A percentile compares a stretch with the other conserved stretches of the same genome.
Evolutionary conservation across 2,888 invertebrate genomes (phyloP).

Genomic region (Spodoptera picta): DNA sequence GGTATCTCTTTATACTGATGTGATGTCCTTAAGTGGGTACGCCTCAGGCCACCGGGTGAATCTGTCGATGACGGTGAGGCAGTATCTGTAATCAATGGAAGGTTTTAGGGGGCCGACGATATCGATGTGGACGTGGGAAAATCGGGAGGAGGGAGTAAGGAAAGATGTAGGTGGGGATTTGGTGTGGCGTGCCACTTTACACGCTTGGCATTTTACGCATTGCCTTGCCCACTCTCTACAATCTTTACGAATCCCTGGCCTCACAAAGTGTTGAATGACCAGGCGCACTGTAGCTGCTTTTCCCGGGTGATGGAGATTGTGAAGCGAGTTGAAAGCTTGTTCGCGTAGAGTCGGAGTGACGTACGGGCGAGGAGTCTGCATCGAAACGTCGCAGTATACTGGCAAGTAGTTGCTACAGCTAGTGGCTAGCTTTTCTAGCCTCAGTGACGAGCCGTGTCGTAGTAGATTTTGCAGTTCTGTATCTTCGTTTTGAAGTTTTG

Average conservation of each 20-base stretch:
- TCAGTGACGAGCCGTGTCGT: not conserved
- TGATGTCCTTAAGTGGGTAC: not conserved
- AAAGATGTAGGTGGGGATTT: not conserved
- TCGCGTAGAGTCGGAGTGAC: not conserved
- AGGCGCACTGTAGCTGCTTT: conserved; percentile 1
- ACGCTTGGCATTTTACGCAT: not conserved
- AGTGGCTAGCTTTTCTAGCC: not conserved
- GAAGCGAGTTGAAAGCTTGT: not conserved
- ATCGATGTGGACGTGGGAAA: not conserved
- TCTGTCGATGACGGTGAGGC: conserved; percentile 8
- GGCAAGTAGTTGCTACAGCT: not conserved
- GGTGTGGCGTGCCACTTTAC: not conserved
- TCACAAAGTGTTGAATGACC: not conserved
- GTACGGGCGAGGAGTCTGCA: not conserved
- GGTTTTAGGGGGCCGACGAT: not conserved
- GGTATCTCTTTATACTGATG: too few species aligned
- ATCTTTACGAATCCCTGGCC: too few species aligned
- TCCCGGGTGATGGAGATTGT: not conserved
- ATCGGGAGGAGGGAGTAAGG: not conserved
- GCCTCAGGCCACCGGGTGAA: conserved; percentile 13
- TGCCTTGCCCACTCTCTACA: conserved; percentile 1
- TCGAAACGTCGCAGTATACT: conserved; percentile 1
- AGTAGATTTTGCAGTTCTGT: conserved; percentile 5
- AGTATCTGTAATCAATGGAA: conserved; percentile 7
- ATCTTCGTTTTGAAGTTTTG: conserved; percentile 2